These are phyloP conservation scores for Prunella himalayana DNA, from an alignment of 2,113 vertebrate genomes.

Conservation along the genomic window DNA sequence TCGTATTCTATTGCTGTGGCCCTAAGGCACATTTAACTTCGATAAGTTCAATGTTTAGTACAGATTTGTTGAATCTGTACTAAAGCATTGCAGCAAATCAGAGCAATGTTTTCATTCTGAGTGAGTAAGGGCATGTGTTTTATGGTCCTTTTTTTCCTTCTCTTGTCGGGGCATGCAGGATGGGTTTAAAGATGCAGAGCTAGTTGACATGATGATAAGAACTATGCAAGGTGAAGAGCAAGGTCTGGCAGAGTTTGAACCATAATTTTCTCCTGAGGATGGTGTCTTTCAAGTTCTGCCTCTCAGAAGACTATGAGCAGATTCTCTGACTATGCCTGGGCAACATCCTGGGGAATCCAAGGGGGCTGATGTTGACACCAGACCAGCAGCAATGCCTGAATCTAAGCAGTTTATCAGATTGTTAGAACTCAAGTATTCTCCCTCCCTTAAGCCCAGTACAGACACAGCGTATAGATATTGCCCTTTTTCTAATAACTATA, in stretches of 20 bases:
- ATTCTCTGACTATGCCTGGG: not conserved
- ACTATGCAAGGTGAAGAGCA: not conserved
- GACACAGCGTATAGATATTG: not conserved
- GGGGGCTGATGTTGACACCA: not conserved
- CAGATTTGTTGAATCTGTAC: not conserved
- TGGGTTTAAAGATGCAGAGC: not conserved
- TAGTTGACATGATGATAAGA: not conserved
- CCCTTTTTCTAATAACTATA: not conserved
- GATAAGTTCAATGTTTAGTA: not conserved
- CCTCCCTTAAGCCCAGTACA: not conserved
- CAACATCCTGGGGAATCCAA: rapidly evolving
- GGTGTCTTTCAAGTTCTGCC: not conserved
- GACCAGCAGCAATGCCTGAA: not conserved
- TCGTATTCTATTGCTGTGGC: not conserved
- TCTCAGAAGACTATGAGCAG: not conserved
- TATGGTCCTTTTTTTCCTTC: not conserved
- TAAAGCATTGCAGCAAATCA: not conserved
- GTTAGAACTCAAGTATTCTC: not conserved
- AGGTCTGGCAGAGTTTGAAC: not conserved
- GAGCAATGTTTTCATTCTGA: not conserved
- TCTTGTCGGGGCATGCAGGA: not conserved
- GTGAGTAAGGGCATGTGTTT: rapidly evolving
- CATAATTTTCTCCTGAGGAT: not conserved
- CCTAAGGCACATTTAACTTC: not conserved
- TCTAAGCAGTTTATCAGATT: not conserved